phyloP scores from a whole-genome alignment of 1,140 invertebrate species.

The Dolichoris vasculosae region DNA sequence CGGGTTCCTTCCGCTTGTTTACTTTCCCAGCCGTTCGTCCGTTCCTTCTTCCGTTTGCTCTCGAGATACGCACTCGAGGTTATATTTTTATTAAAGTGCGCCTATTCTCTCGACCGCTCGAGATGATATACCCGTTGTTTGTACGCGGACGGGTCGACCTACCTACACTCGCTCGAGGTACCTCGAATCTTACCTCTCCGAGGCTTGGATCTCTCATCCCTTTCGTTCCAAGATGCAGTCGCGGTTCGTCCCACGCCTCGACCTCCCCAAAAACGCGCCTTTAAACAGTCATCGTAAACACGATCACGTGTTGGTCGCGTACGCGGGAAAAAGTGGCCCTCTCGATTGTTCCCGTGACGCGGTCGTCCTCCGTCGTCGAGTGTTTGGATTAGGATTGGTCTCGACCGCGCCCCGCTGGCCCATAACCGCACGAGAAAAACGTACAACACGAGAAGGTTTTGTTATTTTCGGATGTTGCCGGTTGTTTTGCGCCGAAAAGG shows the following conservation, averaged over 20 bases:
- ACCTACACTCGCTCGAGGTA: too few species aligned
- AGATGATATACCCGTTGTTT: slow-evolving; percentile 60
- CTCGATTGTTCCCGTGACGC: background rate
- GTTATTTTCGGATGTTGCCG: slow-evolving; percentile 28
- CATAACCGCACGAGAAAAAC: background rate
- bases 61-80: slow-evolving; percentile 14
- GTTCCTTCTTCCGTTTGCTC: background rate
- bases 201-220: too few species aligned
- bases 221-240: too few species aligned
- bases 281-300: background rate
- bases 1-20: slow-evolving; percentile 41
- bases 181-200: background rate
- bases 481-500: background rate
- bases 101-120: background rate
- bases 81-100: slow-evolving; percentile 23
- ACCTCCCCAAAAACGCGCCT: background rate
- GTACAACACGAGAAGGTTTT: background rate
- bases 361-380: background rate
- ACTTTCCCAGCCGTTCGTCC: background rate
- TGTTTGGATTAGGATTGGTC: slow-evolving; percentile 8
- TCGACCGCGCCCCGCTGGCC: background rate
- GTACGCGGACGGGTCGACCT: background rate
- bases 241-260: too few species aligned
- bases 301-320: background rate
- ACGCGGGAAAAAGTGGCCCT: background rate